These are phyloP conservation scores for Platalea minor DNA, from an alignment of 2,797 vertebrate species.

Conservation along the genomic window DNA sequence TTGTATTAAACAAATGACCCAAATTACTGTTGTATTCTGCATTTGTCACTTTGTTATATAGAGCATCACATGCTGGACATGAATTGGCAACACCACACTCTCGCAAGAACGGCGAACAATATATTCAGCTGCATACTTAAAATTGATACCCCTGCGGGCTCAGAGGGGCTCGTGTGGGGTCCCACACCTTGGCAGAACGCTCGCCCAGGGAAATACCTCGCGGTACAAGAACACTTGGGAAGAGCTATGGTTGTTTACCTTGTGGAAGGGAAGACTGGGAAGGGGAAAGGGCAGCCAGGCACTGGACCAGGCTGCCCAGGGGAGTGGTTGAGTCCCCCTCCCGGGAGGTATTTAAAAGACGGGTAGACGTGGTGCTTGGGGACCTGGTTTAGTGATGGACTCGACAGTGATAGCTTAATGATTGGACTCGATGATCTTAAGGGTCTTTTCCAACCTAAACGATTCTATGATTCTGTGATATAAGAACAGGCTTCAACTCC, in stretches of 20 bases:
- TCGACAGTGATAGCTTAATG: too few species aligned
- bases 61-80: background rate
- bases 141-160: background rate
- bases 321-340: too few species aligned
- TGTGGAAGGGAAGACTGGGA: background rate
- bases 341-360: too few species aligned
- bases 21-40: slow-evolving; percentile 24
- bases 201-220: background rate
- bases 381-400: too few species aligned
- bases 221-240: background rate
- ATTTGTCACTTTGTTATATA: background rate
- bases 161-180: background rate
- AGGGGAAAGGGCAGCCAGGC: background rate
- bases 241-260: background rate
- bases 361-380: too few species aligned
- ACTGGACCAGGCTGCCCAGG: too few species aligned
- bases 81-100: background rate
- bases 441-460: too few species aligned
- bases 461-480: too few species aligned
- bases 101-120: background rate
- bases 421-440: too few species aligned
- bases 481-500: background rate
- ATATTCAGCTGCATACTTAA: background rate
- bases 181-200: background rate
- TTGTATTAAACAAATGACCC: slow-evolving; percentile 77